These are phyloP conservation scores for Selene dorsalis DNA, from an alignment of 2,797 vertebrate species.

Conservation along the genomic window DNA sequence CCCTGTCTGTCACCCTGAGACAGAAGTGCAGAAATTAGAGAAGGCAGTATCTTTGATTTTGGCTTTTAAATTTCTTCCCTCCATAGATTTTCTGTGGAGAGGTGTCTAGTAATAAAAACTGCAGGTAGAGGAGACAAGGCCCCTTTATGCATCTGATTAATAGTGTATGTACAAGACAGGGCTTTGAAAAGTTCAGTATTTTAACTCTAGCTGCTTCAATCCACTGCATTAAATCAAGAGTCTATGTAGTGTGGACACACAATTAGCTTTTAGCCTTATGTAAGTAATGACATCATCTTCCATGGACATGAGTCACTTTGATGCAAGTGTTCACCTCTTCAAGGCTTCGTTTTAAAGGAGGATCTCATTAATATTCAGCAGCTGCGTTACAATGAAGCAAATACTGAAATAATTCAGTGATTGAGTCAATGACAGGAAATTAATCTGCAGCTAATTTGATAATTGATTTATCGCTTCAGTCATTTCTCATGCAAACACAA, in stretches of 20 bases:
- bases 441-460: not conserved
- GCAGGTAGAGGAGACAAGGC: constrained; percentile 21
- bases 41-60: constrained; percentile 52
- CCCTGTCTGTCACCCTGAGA: constrained; percentile 33
- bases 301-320: constrained; percentile 7
- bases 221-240: constrained; percentile 22
- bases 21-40: constrained; percentile 27
- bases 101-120: constrained; percentile 42
- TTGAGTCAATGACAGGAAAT: not conserved
- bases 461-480: not conserved
- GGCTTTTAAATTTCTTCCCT: constrained; percentile 36
- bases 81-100: constrained; percentile 31
- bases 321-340: constrained; percentile 10
- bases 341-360: not conserved
- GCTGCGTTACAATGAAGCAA: not conserved
- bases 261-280: constrained; percentile 9
- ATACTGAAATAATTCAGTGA: not conserved
- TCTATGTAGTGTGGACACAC: constrained; percentile 16
- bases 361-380: not conserved
- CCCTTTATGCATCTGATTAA: constrained; percentile 44
- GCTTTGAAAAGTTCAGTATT: constrained; percentile 47
- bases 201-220: constrained; percentile 29
- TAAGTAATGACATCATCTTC: constrained; percentile 1
- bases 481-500: not conserved
- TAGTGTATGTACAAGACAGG: constrained; percentile 27